These are phyloP conservation scores for Heliconius hewitsoni DNA, from an alignment of 1,140 invertebrate species.

Conservation along the genomic window DNA sequence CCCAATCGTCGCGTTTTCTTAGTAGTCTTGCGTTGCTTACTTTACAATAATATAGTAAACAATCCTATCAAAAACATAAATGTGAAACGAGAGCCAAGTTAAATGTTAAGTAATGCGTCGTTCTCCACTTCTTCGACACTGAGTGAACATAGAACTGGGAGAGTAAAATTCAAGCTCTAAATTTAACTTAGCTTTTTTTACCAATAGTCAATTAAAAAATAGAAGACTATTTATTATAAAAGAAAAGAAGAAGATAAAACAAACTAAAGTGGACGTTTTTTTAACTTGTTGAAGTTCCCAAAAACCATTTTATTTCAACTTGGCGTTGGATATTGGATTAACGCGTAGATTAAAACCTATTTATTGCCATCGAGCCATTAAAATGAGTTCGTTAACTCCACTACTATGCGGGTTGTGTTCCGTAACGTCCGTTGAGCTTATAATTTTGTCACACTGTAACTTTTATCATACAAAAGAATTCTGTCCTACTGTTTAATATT, in stretches of 20 bases:
- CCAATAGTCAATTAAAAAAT: too few relatives aligned
- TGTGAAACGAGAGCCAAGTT: too few relatives aligned
- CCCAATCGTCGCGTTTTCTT: too few relatives aligned
- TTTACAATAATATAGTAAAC: too few relatives aligned
- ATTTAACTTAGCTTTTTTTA: not conserved
- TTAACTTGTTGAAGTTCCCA: not conserved
- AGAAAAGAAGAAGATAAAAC: not conserved
- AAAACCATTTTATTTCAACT: not conserved
- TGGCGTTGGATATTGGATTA: not conserved
- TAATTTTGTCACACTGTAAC: slow-evolving; percentile 5
- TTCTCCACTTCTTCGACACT: too few relatives aligned
- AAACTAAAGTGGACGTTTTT: not conserved
- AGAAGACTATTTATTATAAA: not conserved
- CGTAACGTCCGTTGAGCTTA: not conserved
- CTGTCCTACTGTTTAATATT: too few relatives aligned
- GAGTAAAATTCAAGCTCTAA: too few relatives aligned
- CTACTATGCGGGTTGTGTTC: slow-evolving; percentile 16
- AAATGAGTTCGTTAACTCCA: slow-evolving; percentile 17
- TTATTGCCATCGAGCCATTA: slow-evolving; percentile 19
- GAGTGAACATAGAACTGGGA: too few relatives aligned
- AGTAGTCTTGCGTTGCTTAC: too few relatives aligned
- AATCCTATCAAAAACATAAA: too few relatives aligned
- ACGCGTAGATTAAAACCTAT: slow-evolving; percentile 21
- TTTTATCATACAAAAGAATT: not conserved
- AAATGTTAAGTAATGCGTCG: too few relatives aligned